Percentiles rank a stretch among this genome's conserved stretches.
Conservation (phyloP, 35 echinoderm and acorn worm species). For the Lytechinus pictus region DNA sequence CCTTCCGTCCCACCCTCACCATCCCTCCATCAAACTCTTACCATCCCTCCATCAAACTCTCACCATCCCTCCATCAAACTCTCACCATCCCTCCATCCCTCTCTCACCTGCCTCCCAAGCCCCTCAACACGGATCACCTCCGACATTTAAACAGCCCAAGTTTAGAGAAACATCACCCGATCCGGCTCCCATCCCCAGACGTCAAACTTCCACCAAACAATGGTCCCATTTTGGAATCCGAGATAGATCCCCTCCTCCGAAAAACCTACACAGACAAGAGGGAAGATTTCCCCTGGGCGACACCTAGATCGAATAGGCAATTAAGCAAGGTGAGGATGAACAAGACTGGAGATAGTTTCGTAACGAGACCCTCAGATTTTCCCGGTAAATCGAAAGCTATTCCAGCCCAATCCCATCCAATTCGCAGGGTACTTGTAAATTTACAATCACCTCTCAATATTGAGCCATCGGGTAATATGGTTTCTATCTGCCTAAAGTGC, state of each 20-base stretch:
- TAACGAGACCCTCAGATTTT: neutral
- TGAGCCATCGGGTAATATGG: too few relatives aligned
- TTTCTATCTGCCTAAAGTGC: too few relatives aligned
- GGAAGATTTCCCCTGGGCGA: neutral
- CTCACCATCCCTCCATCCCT: neutral
- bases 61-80: too few relatives aligned
- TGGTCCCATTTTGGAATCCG: neutral
- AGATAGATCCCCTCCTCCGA: neutral
- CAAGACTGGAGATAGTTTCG: neutral
- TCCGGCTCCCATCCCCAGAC: neutral
- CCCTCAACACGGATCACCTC: neutral
- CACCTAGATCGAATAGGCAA: constrained; percentile 9
- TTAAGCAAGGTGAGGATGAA: neutral
- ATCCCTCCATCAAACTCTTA: neutral
- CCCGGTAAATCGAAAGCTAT: neutral
- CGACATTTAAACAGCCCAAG: constrained; percentile 1
- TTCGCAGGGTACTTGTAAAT: neutral
- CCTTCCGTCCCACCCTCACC: neutral
- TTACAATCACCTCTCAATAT: too few relatives aligned
- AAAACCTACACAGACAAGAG: constrained; percentile 10
- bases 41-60: too few relatives aligned
- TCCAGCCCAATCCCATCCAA: neutral
- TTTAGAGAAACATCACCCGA: constrained; percentile 10
- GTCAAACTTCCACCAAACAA: neutral
- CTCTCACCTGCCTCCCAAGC: neutral